Evolutionary conservation across 2,888 invertebrate species (phyloP), one percentile per base, ranked within the genome.

Genomic region (Lycaena phlaeas): DNA sequence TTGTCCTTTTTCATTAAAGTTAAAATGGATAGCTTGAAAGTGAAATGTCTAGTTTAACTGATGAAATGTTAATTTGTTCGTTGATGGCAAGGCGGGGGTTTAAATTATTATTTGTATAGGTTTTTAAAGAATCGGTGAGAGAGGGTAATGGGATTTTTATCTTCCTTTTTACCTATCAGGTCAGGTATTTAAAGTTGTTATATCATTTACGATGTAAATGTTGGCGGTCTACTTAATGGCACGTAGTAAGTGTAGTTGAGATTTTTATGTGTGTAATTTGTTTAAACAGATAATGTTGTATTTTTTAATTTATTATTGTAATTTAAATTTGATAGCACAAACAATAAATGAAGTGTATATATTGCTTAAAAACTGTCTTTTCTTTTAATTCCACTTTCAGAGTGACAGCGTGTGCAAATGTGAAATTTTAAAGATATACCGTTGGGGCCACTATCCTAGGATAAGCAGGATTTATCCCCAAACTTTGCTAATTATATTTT

Each of bases 291-390:
- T 11, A 17, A 22, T 34, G 18, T 22, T 12, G 12, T n/a, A n/a
- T n/a, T n/a, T n/a, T n/a, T n/a, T 34, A 22, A 22, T 34, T 34
- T 22, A 22, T 22, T 7, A 22, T 22, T 22, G 22, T 22, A 22
- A 7, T 22, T 11, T 34, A 18, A 22, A 12, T 17, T 18, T 34
- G 34, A 11, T 11, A 18, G 18, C 34, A 34, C 34, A 34, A 17
- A 17, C 7, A 34, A 34, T 34, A 34, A 34, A 34, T 9, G 18
- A 11, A 18, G 12, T 12, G 18, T 22, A 22, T 17, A 34, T 22
- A 34, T 22, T 9, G 11, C 12, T 28, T n/a, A n/a, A n/a, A n/a
- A 42, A 14, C 40, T 39, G 36, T 40, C 38, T 45, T n/a, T 29
- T 39, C 12, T 37, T 26, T 37, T 6, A n/a, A 26, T 9, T 7